Evolutionary conservation across 2,888 invertebrate genomes (phyloP), one percentile per base, ranked within the genome.

Genomic region (Caenorhabditis uteleia): DNA sequence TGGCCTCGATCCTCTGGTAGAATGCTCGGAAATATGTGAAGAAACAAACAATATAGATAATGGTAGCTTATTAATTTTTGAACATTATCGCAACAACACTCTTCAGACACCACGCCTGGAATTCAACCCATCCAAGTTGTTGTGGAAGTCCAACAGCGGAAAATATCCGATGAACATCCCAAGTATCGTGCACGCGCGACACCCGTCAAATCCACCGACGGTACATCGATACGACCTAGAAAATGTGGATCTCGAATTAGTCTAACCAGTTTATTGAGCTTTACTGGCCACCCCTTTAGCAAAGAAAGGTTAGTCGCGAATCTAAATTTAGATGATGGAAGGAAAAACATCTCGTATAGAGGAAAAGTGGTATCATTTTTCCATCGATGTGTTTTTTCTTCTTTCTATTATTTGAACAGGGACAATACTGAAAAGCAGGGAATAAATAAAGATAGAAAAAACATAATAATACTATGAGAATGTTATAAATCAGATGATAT

Each of bases 221-320:
- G 54, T 50, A 40, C n/a, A n/a, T n/a, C n/a, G n/a, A n/a, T 47
- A 20, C 42, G 51, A 29, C 55, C 50, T 14, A 42, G 51, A 33
- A 66, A 59, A 57, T 51, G 59, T 8, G 68, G 68, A 20, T 68
- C 68, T 1, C 65, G 74, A 14, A 45, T 74, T 27, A 70, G 70
- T 49, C 44, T 74, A 47, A 54, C 60, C 26, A 68, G 68, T 53
- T 44, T 71, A 36, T 65, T 71, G 47, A 66, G 64, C 39, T 64
- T 73, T 38, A 59, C 47, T 18, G 64, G 65, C 33, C 64, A 64
- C 40, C 54, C 64, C 33, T 55, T 65, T 31, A 46, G 47, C 12
- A 56, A 61, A 44, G 70, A 68, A 36, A 59, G 66, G 66, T 66
- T 21, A 34, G 57, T 53, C 12, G 25, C 5, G 25, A n/a, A n/a